Percentiles rank a stretch among this genome's conserved stretches.
Conservation (phyloP, 1,140 invertebrate genomes). For the Danaus plexippus region DNA sequence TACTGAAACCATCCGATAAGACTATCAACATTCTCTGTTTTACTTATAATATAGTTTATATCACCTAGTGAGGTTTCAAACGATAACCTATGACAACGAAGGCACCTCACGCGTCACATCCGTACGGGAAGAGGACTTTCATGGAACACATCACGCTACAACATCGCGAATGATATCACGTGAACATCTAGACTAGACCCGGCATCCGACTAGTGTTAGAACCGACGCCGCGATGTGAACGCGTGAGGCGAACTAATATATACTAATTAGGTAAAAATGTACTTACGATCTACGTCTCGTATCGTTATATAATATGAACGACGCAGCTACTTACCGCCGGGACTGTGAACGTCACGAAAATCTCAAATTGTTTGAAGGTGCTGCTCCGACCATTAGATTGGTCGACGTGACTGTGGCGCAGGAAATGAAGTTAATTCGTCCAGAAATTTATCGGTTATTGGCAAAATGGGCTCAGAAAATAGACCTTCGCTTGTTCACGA, state of each 20-base stretch:
- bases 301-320: slow-evolving; percentile 57
- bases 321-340: slow-evolving; percentile 45
- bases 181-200: neutral
- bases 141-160: neutral
- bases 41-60: slow-evolving; percentile 52
- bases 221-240: slow-evolving; percentile 20
- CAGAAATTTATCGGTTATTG: slow-evolving; percentile 27
- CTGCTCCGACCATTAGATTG: no score
- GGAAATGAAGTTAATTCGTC: slow-evolving; percentile 21
- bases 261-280: slow-evolving; percentile 61
- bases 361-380: slow-evolving; percentile 25
- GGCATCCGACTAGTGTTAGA: neutral
- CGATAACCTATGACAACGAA: slow-evolving; percentile 46
- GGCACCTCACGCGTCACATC: slow-evolving; percentile 45
- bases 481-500: slow-evolving; percentile 28
- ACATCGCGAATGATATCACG: neutral
- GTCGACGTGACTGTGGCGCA: no score
- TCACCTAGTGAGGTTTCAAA: slow-evolving; percentile 69
- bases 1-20: slow-evolving; percentile 42
- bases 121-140: neutral
- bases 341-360: slow-evolving; percentile 56
- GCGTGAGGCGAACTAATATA: slow-evolving; percentile 48
- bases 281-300: slow-evolving; percentile 46
- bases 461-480: slow-evolving; percentile 31
- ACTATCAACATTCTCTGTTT: slow-evolving; percentile 45